Base-by-base conservation (phyloP, 2,113 vertebrate genomes). In the Platysternon megacephalum region DNA sequence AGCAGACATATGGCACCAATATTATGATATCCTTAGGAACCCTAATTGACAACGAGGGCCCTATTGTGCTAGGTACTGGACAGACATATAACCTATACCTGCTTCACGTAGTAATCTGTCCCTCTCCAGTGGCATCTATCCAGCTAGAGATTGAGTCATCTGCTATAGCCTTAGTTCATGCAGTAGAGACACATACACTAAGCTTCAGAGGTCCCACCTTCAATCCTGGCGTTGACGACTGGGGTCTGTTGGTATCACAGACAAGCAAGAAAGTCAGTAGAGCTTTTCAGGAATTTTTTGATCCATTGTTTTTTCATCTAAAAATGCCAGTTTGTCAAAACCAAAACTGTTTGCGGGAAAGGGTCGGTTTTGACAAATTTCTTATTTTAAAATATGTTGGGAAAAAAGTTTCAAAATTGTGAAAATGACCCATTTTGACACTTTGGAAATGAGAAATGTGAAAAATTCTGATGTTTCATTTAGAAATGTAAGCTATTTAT, bases 21-120 rank as follows among this genome's bases (percentile, higher is more conserved):
- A 8, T 22, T 21, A 24, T 1, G 28, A 28, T 17, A 48, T 2
- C 4, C 0, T 2, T 52, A 46, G 6, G 1, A 13, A 4, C 26
- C 8, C 51, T 22, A 29, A 14, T 21, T n/a, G 85, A 72, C 7
- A 14, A 44, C 49, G 21, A 9, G 22, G 51, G 14, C 13, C 56
- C 51, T 84, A 12, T 10, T 17, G 5, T 16, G 2, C 4, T 11
- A 19, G 4, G 4, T 5, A 13, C 3, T 51, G 1, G 2, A 79
- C 0, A n/a, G 10, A 14, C 56, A 61, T 61, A 61, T 32, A 61
- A 61, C 28, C 56, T 13, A 61, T 61, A 28, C 5, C 12, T 32
- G 56, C 56, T 61, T 61, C 56, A 61, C 14, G 28, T 61, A 28
- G 29, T 13, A 28, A 61, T 32, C 56, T 61, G 28, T 61, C 56